These are phyloP conservation scores for Camelus bactrianus DNA, from an alignment of 2,113 vertebrate species.

Conservation along the genomic window DNA sequence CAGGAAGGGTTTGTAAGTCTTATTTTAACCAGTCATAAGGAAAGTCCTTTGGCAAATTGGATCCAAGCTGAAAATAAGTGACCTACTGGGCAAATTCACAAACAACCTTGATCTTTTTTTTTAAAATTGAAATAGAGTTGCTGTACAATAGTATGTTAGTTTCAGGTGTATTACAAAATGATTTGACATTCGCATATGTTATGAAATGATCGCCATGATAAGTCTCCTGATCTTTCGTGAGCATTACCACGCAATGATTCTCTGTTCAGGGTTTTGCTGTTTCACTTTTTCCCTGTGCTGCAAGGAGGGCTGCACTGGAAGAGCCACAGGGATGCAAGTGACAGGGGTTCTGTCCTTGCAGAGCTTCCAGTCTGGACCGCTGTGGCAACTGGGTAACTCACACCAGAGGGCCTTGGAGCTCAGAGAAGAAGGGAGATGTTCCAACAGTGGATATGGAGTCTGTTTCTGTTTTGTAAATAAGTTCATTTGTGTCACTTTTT, in stretches of 20 bases:
- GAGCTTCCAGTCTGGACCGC: not conserved
- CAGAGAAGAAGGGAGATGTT: not conserved
- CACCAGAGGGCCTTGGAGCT: not conserved
- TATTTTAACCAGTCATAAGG: not conserved
- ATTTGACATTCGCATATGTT: not conserved
- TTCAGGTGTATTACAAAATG: not conserved
- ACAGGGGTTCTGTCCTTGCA: not conserved
- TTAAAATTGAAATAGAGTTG: not conserved
- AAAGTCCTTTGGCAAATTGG: not conserved
- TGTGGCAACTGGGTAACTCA: not conserved
- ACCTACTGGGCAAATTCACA: not conserved
- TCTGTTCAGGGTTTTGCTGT: not conserved
- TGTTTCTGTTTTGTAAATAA: too few relatives aligned
- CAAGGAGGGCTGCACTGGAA: not conserved
- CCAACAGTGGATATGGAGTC: not conserved
- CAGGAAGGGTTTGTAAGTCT: not conserved
- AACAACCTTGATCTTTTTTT: not conserved
- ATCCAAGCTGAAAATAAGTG: conserved; percentile 21
- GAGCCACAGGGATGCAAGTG: not conserved
- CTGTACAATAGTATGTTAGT: not conserved
- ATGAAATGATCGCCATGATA: not conserved
- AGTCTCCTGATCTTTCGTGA: not conserved
- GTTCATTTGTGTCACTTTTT: too few relatives aligned
- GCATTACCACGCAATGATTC: not conserved
- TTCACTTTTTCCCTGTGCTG: not conserved